A percentile compares a stretch with the other conserved stretches of the same genome.
These are phyloP conservation scores for Morone chrysops DNA, from an alignment of 2,113 vertebrate genomes.

Conservation along the genomic window DNA sequence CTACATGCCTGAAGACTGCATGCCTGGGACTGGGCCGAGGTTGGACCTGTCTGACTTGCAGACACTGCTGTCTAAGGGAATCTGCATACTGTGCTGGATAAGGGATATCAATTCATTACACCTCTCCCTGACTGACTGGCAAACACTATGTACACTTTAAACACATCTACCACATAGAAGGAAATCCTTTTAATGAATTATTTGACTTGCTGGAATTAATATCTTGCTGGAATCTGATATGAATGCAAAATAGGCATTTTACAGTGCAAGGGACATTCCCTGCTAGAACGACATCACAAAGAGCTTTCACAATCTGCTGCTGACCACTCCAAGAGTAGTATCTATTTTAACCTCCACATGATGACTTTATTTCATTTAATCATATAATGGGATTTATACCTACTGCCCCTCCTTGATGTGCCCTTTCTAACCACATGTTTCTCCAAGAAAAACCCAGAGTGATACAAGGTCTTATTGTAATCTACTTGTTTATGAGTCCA, in stretches of 20 bases:
- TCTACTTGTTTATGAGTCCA: constrained; percentile 33
- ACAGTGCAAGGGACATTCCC: not conserved
- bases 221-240: not conserved
- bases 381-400: constrained; percentile 33
- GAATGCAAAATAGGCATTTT: not conserved
- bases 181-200: not conserved
- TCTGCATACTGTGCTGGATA: not conserved
- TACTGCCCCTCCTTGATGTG: not conserved
- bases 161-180: not conserved
- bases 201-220: not conserved
- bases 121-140: not conserved
- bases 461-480: constrained; percentile 45
- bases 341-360: not conserved
- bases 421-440: constrained; percentile 15
- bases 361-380: constrained; percentile 37
- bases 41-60: not conserved
- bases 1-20: too few relatives aligned
- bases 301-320: not conserved
- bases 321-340: not conserved
- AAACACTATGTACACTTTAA: not conserved
- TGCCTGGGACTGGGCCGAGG: constrained; percentile 8
- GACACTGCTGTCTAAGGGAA: constrained; percentile 4
- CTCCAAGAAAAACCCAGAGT: constrained; percentile 9
- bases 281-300: not conserved
- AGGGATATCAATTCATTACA: not conserved